phyloP scores from a whole-genome alignment of 2,113 vertebrate genomes.

The Takifugu flavidus region DNA sequence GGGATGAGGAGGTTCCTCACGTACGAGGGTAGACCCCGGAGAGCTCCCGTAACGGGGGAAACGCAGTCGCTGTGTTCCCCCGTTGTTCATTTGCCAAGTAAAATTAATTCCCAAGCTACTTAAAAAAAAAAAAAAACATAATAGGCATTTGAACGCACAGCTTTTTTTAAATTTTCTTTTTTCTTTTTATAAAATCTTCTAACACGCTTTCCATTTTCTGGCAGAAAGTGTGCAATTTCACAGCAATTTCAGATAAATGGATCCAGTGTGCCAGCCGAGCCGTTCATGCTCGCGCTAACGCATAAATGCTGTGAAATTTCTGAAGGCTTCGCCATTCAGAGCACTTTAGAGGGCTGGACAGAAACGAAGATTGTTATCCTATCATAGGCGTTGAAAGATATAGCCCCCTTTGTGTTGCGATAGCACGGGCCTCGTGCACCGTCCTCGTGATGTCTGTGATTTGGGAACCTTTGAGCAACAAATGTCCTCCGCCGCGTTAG shows the following conservation, averaged over 20 bases:
- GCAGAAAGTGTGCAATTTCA: too few relatives aligned
- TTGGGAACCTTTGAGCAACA: neutral
- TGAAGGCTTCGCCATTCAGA: neutral
- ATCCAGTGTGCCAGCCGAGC: neutral
- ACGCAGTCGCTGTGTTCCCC: too few relatives aligned
- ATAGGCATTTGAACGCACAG: slow-evolving; percentile 1
- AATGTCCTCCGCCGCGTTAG: neutral
- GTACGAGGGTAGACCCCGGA: too few relatives aligned
- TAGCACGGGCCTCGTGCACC: neutral
- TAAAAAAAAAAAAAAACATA: neutral
- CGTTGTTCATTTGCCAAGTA: too few relatives aligned
- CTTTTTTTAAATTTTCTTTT: neutral
- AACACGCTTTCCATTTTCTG: neutral
- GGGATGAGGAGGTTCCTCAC: too few relatives aligned
- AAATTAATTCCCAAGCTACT: too few relatives aligned
- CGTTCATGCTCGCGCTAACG: neutral
- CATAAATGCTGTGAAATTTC: slow-evolving; percentile 4
- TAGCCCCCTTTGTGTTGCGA: neutral
- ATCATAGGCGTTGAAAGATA: slow-evolving; percentile 6
- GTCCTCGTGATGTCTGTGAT: slow-evolving; percentile 1
- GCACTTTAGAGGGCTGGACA: neutral
- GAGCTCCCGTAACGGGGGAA: too few relatives aligned
- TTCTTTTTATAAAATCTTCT: neutral
- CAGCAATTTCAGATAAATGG: neutral
- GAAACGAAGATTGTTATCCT: slow-evolving; percentile 4